Percentiles rank a stretch among this genome's conserved stretches.
Evolutionary conservation across 1,140 invertebrate genomes (phyloP).

Genomic region (Monomorium pharaonis): DNA sequence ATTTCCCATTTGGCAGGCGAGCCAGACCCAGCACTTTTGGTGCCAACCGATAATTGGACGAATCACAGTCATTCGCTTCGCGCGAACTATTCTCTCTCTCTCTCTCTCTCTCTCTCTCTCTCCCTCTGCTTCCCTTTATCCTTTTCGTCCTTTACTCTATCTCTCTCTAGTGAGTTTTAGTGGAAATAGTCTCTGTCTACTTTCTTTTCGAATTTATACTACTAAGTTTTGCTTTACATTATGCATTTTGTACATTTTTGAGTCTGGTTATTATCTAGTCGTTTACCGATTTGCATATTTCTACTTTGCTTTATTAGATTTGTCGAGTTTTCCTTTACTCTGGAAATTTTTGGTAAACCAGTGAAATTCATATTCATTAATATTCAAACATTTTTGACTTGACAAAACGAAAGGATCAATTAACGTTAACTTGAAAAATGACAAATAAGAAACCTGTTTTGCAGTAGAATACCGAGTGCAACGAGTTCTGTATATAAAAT

Average conservation of each 20-base stretch:
- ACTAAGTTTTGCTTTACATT: background rate
- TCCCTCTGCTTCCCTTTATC: background rate
- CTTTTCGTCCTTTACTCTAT: background rate
- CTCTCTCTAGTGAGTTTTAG: background rate
- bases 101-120: conserved; percentile 1
- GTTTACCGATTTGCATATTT: background rate
- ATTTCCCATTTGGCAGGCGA: conserved; percentile 81
- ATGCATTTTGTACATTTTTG: conserved; percentile 27
- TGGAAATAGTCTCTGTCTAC: background rate
- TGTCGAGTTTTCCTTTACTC: background rate
- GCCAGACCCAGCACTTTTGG: conserved; percentile 82
- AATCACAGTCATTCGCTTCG: conserved; percentile 80
- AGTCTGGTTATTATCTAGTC: background rate
- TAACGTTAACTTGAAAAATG: background rate
- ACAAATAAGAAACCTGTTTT: background rate
- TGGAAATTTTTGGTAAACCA: background rate
- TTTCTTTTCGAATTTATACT: conserved; percentile 9
- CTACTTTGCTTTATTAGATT: background rate
- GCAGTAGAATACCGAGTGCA: background rate
- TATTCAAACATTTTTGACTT: background rate
- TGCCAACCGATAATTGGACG: conserved; percentile 82
- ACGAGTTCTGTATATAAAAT: background rate
- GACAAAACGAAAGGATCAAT: background rate
- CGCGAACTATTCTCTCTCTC: conserved; percentile 66
- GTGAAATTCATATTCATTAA: background rate